Evolutionary conservation across 2,113 vertebrate species (phyloP).

Genomic region (Microcebus griseorufus): DNA sequence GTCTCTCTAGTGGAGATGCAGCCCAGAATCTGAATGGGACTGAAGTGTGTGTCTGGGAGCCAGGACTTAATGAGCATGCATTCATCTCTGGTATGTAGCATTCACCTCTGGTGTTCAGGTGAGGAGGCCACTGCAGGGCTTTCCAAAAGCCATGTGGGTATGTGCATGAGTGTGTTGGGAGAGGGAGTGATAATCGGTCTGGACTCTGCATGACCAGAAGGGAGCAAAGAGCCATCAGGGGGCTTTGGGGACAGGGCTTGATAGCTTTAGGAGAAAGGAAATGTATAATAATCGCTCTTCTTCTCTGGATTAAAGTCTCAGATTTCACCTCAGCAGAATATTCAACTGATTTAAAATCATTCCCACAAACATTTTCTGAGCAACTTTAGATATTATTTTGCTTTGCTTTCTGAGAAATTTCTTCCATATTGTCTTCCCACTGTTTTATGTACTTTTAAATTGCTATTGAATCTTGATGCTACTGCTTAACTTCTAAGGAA

Average conservation of each 20-base stretch:
- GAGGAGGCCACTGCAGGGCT: background rate
- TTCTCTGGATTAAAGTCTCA: background rate
- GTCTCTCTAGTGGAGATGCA: background rate
- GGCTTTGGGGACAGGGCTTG: background rate
- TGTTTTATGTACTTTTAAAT: slow-evolving; percentile 8
- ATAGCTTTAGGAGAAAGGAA: background rate
- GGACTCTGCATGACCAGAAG: background rate
- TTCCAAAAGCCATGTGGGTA: background rate
- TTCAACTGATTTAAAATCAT: background rate
- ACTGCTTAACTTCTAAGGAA: background rate
- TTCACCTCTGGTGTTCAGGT: background rate
- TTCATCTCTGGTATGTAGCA: background rate
- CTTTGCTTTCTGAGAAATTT: background rate
- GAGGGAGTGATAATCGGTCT: background rate
- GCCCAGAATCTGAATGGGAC: background rate
- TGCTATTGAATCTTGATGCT: background rate
- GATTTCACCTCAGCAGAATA: background rate
- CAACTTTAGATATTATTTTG: background rate
- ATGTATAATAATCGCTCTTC: background rate
- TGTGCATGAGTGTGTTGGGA: background rate
- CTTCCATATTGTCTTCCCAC: background rate
- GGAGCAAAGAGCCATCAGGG: background rate
- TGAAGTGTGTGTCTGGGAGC: background rate
- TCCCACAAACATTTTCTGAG: background rate
- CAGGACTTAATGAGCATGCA: background rate